phyloP scores from a whole-genome alignment of 2,888 invertebrate species.

The Amphimallon solstitiale region DNA sequence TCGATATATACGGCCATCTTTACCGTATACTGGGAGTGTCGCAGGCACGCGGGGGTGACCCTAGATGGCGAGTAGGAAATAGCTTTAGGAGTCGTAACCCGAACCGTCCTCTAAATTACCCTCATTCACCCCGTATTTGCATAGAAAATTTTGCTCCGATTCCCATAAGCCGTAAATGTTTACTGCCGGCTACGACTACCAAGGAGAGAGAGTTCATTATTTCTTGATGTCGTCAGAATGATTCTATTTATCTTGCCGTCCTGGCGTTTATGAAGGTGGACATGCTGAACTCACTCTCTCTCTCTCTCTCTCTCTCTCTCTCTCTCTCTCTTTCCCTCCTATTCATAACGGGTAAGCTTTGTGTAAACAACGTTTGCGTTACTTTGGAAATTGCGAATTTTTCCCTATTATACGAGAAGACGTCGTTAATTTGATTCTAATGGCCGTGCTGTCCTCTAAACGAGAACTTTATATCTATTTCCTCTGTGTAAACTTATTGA shows the following conservation, averaged over 20 bases:
- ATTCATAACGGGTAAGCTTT: too few species aligned
- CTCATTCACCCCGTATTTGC: slow-evolving; percentile 46
- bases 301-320: too few species aligned
- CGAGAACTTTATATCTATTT: neutral
- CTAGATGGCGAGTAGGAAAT: slow-evolving; percentile 35
- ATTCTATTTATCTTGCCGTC: slow-evolving; percentile 39
- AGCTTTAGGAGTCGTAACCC: slow-evolving; percentile 41
- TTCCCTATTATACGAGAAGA: neutral
- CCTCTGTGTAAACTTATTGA: neutral
- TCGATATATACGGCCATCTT: neutral
- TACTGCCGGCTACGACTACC: slow-evolving; percentile 34
- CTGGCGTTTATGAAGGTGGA: too few species aligned
- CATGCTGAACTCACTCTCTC: too few species aligned
- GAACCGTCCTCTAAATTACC: slow-evolving; percentile 42
- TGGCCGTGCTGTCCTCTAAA: neutral
- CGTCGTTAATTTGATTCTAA: neutral
- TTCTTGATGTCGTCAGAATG: slow-evolving; percentile 44
- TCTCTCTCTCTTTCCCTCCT: too few species aligned
- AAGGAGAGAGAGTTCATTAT: slow-evolving; percentile 40
- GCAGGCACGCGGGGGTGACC: neutral
- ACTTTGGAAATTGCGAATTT: neutral
- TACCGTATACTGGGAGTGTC: too few species aligned
- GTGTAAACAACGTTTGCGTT: neutral
- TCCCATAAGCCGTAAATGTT: slow-evolving; percentile 54
- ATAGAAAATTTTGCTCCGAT: slow-evolving; percentile 48